Base-by-base conservation (phyloP, 2,888 invertebrate genomes). In the Hirtodrosophila cameraria region DNA sequence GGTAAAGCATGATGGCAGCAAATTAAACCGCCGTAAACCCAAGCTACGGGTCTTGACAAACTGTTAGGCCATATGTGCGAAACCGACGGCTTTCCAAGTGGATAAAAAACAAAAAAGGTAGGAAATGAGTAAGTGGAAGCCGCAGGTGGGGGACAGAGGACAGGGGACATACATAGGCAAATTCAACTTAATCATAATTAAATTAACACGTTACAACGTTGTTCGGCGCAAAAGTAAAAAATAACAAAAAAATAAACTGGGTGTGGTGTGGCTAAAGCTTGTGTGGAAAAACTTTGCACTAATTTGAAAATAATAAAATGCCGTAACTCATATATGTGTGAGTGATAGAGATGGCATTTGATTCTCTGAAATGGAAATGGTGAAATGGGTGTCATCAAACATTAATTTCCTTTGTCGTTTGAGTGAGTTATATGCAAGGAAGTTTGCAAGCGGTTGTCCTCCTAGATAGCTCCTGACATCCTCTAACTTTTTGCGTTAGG, bases 141-240 rank as follows among this genome's bases (percentile, higher is more conserved):
- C 3, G 20, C 9, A 33, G 18, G 11, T 5, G 30, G 5, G 13
- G 1, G 8, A 11, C 13, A 8, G 9, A 28, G 9, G 3, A 7
- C 2, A 6, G 8, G 7, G 41, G 23, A 20, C 27, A 5, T 5
- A 23, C 46, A 28, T 48, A 60, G 42, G 59, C 53, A 62, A 70
- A 63, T 67, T 63, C 60, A 57, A 67, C 67, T 70, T 67, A 70
- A 70, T 67, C 70, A 70, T 70, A 70, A 70, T 70, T 67, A 67
- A 70, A 70, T 70, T 70, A 70, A 70, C 67, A 70, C 62, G 60
- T 61, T 50, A 50, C 43, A 62, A 38, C 33, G 35, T 54, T 46
- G 45, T 38, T 39, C 36, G 33, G 7, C 25, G n/a, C n/a, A n/a
- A n/a, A n/a, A n/a, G n/a, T n/a, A n/a, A 12, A 20, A 23, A 11